A percentile compares a stretch with the other conserved stretches of the same genome.
phyloP scores from a whole-genome alignment of 1,140 invertebrate species.

The Rhagoletis zephyria region DNA sequence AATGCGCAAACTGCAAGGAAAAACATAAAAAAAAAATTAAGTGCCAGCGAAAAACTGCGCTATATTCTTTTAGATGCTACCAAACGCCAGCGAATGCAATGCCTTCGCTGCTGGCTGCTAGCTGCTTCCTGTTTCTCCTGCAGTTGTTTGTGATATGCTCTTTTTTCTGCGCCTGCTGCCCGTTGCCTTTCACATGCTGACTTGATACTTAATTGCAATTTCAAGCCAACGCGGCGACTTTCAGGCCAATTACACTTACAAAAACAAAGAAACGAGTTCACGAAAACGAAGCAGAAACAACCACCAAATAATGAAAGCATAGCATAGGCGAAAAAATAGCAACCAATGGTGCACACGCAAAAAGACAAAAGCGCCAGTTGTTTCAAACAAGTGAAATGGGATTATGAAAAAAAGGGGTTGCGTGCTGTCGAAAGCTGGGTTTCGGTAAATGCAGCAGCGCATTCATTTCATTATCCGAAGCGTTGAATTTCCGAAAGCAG shows the following conservation, averaged over 20 bases:
- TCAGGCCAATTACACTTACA: constrained; percentile 57
- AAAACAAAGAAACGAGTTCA: constrained; percentile 19
- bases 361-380: constrained; percentile 18
- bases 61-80: neutral
- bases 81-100: neutral
- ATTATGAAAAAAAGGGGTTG: neutral
- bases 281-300: constrained; percentile 20
- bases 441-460: neutral
- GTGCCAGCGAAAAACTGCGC: constrained; percentile 28
- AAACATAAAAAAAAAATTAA: constrained; percentile 4
- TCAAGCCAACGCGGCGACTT: constrained; percentile 54
- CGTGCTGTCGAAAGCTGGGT: neutral
- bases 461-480: constrained; percentile 51
- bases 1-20: constrained; percentile 17
- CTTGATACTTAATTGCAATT: constrained; percentile 52
- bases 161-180: constrained; percentile 8
- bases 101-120: neutral
- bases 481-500: constrained; percentile 34
- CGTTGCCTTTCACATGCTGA: constrained; percentile 36
- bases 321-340: constrained; percentile 14
- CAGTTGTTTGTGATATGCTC: neutral
- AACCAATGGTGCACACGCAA: neutral
- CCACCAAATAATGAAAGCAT: neutral
- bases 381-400: neutral
- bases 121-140: neutral